Evolutionary conservation across 2,888 invertebrate species (phyloP).

Genomic region (Ophion slaviceki): DNA sequence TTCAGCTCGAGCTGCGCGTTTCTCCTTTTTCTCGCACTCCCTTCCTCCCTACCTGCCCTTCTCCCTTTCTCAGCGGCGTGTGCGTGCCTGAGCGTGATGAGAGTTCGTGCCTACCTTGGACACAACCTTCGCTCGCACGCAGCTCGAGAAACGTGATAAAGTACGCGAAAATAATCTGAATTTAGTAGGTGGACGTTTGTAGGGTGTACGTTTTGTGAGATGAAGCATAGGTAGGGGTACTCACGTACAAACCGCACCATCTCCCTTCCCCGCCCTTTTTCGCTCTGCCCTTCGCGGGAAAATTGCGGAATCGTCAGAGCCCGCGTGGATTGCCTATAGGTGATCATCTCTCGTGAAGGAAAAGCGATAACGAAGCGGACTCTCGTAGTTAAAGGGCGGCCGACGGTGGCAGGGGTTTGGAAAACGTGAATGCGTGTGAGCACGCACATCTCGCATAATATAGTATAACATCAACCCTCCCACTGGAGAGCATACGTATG

Average conservation of each 20-base stretch:
- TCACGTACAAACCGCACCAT: no score
- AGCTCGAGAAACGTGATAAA: neutral
- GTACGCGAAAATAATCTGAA: neutral
- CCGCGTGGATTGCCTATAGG: conserved; percentile 8
- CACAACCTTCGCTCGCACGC: neutral
- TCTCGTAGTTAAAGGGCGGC: conserved; percentile 3
- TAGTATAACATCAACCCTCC: conserved; percentile 11
- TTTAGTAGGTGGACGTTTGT: neutral
- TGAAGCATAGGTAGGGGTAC: neutral
- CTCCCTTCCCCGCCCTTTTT: no score
- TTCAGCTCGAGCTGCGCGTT: neutral
- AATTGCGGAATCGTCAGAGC: neutral
- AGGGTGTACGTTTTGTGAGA: neutral
- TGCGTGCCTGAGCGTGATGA: conserved; percentile 11
- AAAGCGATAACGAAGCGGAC: neutral
- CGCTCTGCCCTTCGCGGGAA: neutral
- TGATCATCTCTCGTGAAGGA: conserved; percentile 56
- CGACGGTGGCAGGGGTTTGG: neutral
- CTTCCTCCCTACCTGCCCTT: conserved; percentile 19
- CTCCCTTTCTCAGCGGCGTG: conserved; percentile 1
- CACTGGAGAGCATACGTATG: conserved; percentile 3
- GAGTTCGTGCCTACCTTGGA: neutral
- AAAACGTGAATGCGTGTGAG: conserved; percentile 42
- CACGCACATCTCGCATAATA: conserved; percentile 59
- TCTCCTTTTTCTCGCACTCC: conserved; percentile 12